Percentiles rank a stretch among this genome's conserved stretches.
Conservation (phyloP, 2,888 invertebrate genomes). For the Matsumyia berberina region DNA sequence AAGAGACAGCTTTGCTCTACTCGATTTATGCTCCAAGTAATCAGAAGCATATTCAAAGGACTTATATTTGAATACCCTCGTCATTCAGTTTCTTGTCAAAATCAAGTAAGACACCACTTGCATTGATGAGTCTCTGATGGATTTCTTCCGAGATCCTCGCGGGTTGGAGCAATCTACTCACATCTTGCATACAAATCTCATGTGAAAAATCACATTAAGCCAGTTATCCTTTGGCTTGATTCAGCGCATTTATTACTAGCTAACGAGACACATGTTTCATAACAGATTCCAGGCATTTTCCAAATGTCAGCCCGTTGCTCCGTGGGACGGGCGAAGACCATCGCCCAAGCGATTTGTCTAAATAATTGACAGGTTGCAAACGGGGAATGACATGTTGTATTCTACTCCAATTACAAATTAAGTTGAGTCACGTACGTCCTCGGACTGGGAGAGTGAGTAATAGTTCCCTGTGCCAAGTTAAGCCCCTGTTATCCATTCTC, state of each 20-base stretch:
- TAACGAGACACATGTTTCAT: slow-evolving; percentile 14
- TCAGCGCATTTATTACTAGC: slow-evolving; percentile 15
- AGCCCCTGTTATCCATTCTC: slow-evolving; percentile 30
- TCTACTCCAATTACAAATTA: slow-evolving; percentile 68
- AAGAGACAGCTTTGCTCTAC: too few relatives aligned
- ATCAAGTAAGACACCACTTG: too few relatives aligned
- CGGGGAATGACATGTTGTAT: slow-evolving; percentile 51
- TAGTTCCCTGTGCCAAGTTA: slow-evolving; percentile 18
- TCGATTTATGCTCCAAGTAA: too few relatives aligned
- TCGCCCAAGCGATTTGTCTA: slow-evolving; percentile 58
- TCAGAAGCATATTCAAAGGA: too few relatives aligned
- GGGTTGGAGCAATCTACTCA: too few relatives aligned
- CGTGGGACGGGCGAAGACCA: neutral
- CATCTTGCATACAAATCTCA: neutral
- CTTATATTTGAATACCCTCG: too few relatives aligned
- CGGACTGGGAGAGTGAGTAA: neutral
- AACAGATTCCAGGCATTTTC: slow-evolving; percentile 18
- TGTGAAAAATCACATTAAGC: neutral
- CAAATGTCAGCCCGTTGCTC: slow-evolving; percentile 3
- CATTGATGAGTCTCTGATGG: too few relatives aligned
- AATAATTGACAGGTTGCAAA: slow-evolving; percentile 72
- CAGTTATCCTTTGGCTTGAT: slow-evolving; percentile 6
- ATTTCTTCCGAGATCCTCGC: too few relatives aligned
- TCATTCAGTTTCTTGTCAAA: too few relatives aligned
- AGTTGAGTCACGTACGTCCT: slow-evolving; percentile 47